Base-by-base conservation (phyloP, 2,113 vertebrate genomes). In the Grallaria varia region DNA sequence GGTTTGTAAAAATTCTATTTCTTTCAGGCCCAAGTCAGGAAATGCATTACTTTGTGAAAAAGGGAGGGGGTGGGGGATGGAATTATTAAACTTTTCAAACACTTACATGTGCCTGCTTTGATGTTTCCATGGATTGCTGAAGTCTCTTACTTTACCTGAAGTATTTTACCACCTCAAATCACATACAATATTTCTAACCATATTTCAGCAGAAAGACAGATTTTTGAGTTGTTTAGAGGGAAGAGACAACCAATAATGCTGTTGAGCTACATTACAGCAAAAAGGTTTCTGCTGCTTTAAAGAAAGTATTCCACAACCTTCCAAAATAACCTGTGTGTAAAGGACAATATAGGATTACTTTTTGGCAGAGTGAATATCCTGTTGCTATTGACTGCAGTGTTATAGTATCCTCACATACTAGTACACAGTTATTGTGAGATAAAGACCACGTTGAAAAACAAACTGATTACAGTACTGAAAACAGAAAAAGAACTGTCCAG, bases 261-360 rank as follows among this genome's bases (percentile, higher is more conserved):
- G 37, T 14, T 74, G 53, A 80, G 77, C 17, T 28, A 4, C 23
- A 24, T 64, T 49, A 83, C 24, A 82, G 44, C 28, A 87, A 73
- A 92, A 89, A 77, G 53, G 42, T 74, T 91, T 73, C 93, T 95
- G 59, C 60, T 5, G 0, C 95, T 97, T 95, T 94, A 95, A 96
- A 72, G 78, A 45, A 81, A 69, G 58, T 69, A 64, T 85, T 93
- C 91, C 63, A 42, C 59, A 89, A n/a, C 39, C 78, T 63, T 94
- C 84, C 45, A 47, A 91, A 94, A 94, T 88, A 93, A 93, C 87
- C 82, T 47, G 75, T 59, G 60, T 84, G 62, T 91, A 95, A 94
- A 77, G 82, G 93, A 69, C 79, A 95, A 69, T 94, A 87, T 71
- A 93, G 78, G 85, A 94, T 96, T 97, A 94, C 95, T 77, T 93